Conservation (phyloP, 2,113 vertebrate genomes). For the Scalopus aquaticus region DNA sequence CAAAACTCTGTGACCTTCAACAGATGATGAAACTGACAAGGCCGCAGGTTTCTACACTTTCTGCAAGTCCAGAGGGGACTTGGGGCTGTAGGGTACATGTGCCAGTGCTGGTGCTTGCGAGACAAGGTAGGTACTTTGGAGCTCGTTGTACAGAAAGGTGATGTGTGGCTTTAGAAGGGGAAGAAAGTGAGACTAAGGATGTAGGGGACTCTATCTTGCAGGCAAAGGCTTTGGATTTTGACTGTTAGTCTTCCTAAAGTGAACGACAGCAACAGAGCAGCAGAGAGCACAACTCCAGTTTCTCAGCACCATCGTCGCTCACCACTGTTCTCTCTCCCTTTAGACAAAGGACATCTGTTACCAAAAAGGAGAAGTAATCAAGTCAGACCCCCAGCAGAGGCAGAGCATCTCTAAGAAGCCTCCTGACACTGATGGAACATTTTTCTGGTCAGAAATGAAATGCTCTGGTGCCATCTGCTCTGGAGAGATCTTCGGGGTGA, state of each 20-base stretch:
- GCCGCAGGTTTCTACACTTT: neutral
- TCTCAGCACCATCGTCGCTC: neutral
- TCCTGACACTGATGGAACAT: neutral
- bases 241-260: neutral
- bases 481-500: neutral
- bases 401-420: neutral
- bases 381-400: neutral
- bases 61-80: neutral
- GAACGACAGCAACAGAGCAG: neutral
- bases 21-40: too few relatives aligned
- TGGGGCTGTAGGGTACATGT: neutral
- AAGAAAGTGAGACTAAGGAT: neutral
- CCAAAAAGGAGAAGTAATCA: constrained; percentile 48
- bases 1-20: neutral
- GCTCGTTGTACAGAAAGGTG: neutral
- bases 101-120: neutral
- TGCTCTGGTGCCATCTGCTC: neutral
- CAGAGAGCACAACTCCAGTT: neutral
- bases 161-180: neutral
- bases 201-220: neutral
- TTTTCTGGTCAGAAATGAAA: constrained; percentile 39
- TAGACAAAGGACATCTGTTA: constrained; percentile 15
- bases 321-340: constrained; percentile 24
- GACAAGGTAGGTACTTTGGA: neutral
- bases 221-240: neutral